Conservation (phyloP, 2,888 invertebrate species). For the Gisinianus flammeolus region DNA sequence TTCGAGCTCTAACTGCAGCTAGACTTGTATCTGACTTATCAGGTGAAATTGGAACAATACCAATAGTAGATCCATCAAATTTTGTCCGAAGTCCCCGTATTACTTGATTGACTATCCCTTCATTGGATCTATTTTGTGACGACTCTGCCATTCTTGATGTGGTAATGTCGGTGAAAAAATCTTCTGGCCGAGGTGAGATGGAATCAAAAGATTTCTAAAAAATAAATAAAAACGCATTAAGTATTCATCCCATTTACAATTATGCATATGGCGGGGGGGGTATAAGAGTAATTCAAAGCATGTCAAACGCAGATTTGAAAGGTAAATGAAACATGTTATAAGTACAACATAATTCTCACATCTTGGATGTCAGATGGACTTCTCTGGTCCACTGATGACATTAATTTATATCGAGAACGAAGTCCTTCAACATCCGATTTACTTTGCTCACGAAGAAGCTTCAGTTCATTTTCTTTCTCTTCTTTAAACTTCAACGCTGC, state of each 20-base stretch:
- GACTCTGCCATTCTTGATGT: conserved; percentile 21
- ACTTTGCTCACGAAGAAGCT: conserved; percentile 74
- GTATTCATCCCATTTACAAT: too few species aligned
- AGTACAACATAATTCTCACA: conserved; percentile 26
- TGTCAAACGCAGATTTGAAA: too few species aligned
- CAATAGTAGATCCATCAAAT: conserved; percentile 24
- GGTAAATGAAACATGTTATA: too few species aligned
- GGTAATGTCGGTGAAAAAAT: conserved; percentile 24
- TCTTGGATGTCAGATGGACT: conserved; percentile 37
- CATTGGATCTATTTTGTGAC: conserved; percentile 13
- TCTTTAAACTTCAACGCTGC: conserved; percentile 41
- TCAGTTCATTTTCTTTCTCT: conserved; percentile 68
- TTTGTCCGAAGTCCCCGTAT: conserved; percentile 31
- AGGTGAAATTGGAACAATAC: conserved; percentile 25
- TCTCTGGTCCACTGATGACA: conserved; percentile 60
- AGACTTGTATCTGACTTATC: conserved; percentile 29
- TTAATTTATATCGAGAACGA: conserved; percentile 74
- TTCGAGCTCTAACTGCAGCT: conserved; percentile 14
- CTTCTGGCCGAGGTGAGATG: conserved; percentile 27
- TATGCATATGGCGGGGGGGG: too few species aligned
- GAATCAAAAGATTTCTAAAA: conserved; percentile 43
- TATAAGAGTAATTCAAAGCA: too few species aligned
- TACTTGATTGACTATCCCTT: conserved; percentile 23
- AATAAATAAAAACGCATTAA: too few species aligned
- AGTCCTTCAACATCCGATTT: conserved; percentile 79